Conservation (phyloP, 2,113 vertebrate species). For the Progne subis region DNA sequence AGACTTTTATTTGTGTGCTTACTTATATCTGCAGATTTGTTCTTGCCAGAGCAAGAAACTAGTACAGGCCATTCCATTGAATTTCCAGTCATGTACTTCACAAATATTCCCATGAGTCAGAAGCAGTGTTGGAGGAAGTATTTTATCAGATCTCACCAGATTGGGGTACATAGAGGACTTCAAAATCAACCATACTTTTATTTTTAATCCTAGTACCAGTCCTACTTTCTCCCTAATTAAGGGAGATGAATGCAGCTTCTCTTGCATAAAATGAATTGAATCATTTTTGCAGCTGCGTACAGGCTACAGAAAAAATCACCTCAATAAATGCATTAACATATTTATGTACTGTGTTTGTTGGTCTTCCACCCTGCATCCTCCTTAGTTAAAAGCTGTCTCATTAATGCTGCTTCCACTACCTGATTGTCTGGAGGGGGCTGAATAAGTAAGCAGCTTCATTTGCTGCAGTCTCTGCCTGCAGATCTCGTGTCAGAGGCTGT, state of each 20-base stretch:
- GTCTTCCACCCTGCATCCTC: not conserved
- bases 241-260: not conserved
- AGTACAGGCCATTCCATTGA: not conserved
- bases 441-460: slow-evolving; percentile 30
- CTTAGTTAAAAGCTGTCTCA: slow-evolving; percentile 11
- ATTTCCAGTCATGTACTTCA: slow-evolving; percentile 25
- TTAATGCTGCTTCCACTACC: not conserved
- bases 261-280: not conserved
- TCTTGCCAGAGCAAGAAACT: not conserved
- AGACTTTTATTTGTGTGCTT: not conserved
- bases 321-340: slow-evolving; percentile 43
- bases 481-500: not conserved
- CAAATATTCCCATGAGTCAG: slow-evolving; percentile 15
- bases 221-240: slow-evolving; percentile 33
- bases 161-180: not conserved
- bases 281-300: not conserved
- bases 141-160: not conserved
- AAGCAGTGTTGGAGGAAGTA: not conserved
- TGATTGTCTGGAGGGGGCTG: not conserved
- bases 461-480: not conserved
- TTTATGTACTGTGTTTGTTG: not conserved
- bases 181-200: slow-evolving; percentile 14
- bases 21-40: not conserved
- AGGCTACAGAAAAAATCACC: not conserved
- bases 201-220: slow-evolving; percentile 27